phyloP scores from a whole-genome alignment of 2,888 invertebrate genomes.

The Idaea biselata region DNA sequence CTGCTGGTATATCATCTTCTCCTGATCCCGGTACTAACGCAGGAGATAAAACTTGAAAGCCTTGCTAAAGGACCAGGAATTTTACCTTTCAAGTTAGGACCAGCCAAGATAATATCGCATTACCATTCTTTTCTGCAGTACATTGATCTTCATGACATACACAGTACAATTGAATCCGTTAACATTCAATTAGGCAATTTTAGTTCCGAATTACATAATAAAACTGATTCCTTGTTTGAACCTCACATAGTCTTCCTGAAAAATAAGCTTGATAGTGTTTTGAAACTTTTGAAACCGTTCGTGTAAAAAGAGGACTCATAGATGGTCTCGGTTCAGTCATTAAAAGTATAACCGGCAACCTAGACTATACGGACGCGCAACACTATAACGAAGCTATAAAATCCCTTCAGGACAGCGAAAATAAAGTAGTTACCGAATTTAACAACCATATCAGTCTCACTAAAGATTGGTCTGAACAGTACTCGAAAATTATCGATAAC shows the following conservation, averaged over 20 bases:
- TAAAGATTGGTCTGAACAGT: slow-evolving; percentile 23
- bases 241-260: background rate
- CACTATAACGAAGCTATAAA: slow-evolving; percentile 28
- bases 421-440: slow-evolving; percentile 22
- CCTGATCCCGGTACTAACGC: slow-evolving; percentile 5
- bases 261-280: background rate
- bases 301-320: slow-evolving; percentile 14
- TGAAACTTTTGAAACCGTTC: slow-evolving; percentile 6
- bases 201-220: background rate
- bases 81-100: slow-evolving; percentile 19
- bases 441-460: slow-evolving; percentile 28
- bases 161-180: background rate
- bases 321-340: slow-evolving; percentile 17
- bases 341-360: slow-evolving; percentile 17
- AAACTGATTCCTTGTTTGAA: background rate
- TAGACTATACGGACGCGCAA: slow-evolving; percentile 26
- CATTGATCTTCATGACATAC: background rate
- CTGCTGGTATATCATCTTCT: slow-evolving; percentile 9
- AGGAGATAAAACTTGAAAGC: slow-evolving; percentile 17
- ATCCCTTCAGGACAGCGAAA: slow-evolving; percentile 21
- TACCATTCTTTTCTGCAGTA: background rate
- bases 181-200: background rate
- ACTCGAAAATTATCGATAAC: slow-evolving; percentile 13
- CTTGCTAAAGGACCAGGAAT: slow-evolving; percentile 25
- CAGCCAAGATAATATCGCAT: background rate